These are phyloP conservation scores for Embidobia sp. DNA, from an alignment of 2,888 invertebrate species.

Conservation along the genomic window DNA sequence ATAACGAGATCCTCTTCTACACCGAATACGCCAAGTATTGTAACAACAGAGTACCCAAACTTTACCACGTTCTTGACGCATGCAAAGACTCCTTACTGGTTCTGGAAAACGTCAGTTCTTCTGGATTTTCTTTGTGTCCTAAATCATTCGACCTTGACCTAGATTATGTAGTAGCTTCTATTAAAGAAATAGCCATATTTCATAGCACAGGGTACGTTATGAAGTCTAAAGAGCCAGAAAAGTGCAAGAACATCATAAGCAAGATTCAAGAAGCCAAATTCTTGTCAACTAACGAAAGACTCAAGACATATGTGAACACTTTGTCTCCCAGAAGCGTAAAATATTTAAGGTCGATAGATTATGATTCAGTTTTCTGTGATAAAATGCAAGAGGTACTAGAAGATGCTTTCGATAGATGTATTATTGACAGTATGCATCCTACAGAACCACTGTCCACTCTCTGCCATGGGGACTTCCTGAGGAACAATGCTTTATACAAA, in stretches of 20 bases:
- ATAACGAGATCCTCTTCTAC: conserved; percentile 77
- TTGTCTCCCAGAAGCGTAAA: conserved; percentile 62
- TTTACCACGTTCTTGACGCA: conserved; percentile 55
- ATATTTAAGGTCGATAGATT: conserved; percentile 65
- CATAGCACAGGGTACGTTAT: conserved; percentile 73
- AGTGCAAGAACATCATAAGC: conserved; percentile 68
- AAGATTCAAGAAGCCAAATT: conserved; percentile 66
- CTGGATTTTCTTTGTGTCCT: conserved; percentile 66
- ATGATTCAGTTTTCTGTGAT: conserved; percentile 69
- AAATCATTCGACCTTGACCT: conserved; percentile 63
- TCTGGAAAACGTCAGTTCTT: conserved; percentile 69
- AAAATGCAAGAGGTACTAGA: conserved; percentile 65
- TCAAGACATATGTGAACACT: not conserved
- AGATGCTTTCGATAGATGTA: conserved; percentile 59
- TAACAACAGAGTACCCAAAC: conserved; percentile 52
- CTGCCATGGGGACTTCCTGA: conserved; percentile 76
- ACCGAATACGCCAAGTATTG: conserved; percentile 51
- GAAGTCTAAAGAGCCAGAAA: conserved; percentile 66
- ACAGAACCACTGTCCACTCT: conserved; percentile 74
- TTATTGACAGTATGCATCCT: conserved; percentile 60
- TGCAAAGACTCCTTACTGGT: conserved; percentile 66
- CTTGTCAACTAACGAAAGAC: not conserved
- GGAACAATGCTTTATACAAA: conserved; percentile 73
- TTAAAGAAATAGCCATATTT: conserved; percentile 73
- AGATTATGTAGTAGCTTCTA: conserved; percentile 70